Base-by-base conservation (phyloP, 2,113 vertebrate species). In the Urocitellus parryii region DNA sequence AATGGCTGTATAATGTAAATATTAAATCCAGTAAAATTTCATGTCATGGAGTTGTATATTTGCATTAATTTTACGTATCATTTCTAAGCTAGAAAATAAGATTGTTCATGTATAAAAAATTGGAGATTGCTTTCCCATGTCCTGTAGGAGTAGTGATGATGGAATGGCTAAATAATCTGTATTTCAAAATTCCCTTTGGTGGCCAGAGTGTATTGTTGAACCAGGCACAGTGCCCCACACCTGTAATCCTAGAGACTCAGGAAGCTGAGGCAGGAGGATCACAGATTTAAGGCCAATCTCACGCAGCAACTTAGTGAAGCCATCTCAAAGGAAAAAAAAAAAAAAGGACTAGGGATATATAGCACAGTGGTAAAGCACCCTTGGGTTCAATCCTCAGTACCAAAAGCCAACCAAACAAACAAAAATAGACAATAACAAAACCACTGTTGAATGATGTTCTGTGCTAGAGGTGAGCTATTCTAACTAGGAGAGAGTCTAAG, bases 1-100 rank as follows among this genome's bases (percentile, higher is more conserved):
- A 91, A 29, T 86, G 42, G 42, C 67, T 89, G 12, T 58, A 89
- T 94, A 56, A 53, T 72, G 2, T 88, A 58, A 37, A 39, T 92
- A 65, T 80, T 86, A 86, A 91, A 95, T n/a, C 67, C 25, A 85
- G 25, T 93, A 91, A 87, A 86, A 79, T 90, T 89, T 90, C 77
- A 92, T 63, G 48, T 82, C 27, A 86, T 14, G 22, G 32, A 78
- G 81, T 85, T 89, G 76, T 48, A 42, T 89, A 84, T 74, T 87
- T 79, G 39, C 16, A 73, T 61, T 63, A 90, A 92, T 92, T 68
- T 32, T 76, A 73, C 51, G 10, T 85, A 0, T 88, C 34, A 78
- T 82, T 39, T 80, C 68, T 90, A 39, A 89, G 45, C 48, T 84
- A 94, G 34, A 63, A 72, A 39, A 24, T 53, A 80, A 39, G 65